A percentile compares a stretch with the other conserved stretches of the same genome.
Evolutionary conservation across 2,797 vertebrate genomes (phyloP).

Genomic region (Acridotheres tristis): DNA sequence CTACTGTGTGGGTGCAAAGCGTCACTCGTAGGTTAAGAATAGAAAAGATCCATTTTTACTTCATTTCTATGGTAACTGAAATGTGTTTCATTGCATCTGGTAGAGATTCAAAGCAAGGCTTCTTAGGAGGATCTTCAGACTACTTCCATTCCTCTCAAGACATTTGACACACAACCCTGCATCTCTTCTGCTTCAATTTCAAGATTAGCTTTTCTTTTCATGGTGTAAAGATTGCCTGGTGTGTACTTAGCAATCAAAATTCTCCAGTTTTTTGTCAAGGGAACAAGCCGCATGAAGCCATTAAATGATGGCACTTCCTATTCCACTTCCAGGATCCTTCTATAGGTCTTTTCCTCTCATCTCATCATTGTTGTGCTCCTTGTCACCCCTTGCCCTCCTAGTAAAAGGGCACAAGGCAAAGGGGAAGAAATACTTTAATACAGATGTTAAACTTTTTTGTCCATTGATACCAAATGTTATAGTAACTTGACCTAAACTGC

Average conservation of each 20-base stretch:
- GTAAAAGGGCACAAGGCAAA: not conserved
- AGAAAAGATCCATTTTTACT: not conserved
- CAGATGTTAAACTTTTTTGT: not conserved
- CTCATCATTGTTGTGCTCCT: not conserved
- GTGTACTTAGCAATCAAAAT: not conserved
- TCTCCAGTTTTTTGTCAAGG: not conserved
- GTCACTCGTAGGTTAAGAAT: not conserved
- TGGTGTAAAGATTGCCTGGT: not conserved
- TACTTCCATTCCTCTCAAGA: not conserved
- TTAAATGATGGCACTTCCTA: not conserved
- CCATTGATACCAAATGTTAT: not conserved
- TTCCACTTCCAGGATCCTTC: not conserved
- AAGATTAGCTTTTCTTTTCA: not conserved
- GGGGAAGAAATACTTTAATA: not conserved
- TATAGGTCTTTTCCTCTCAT: not conserved
- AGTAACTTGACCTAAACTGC: not conserved
- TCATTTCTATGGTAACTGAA: conserved; percentile 26
- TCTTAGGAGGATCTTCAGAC: not conserved
- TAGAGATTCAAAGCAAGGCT: not conserved
- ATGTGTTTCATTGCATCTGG: not conserved
- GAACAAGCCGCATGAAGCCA: not conserved
- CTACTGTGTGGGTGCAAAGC: not conserved
- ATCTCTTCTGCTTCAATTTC: not conserved
- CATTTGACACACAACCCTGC: not conserved
- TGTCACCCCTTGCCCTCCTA: not conserved